Percentiles rank a stretch among this genome's conserved stretches.
Conservation (phyloP, 2,888 invertebrate genomes). For the Apamea sordens region DNA sequence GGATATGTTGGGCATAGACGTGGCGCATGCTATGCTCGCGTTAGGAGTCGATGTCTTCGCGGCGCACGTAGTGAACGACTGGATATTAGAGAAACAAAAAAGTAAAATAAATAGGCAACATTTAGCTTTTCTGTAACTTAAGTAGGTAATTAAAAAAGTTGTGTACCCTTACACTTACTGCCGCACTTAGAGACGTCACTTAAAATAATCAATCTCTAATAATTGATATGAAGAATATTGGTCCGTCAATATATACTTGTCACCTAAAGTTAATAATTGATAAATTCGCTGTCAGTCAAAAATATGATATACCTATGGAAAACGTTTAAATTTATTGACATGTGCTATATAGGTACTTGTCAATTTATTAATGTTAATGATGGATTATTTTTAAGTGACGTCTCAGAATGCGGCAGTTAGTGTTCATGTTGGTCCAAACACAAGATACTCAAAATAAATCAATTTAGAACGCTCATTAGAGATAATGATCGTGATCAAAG, state of each 20-base stretch:
- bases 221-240: background rate
- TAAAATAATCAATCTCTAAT: background rate
- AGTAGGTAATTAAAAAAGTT: background rate
- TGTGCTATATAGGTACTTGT: background rate
- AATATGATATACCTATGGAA: background rate
- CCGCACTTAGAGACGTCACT: background rate
- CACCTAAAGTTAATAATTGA: background rate
- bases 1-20: slow-evolving; percentile 67
- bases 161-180: no score
- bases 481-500: slow-evolving; percentile 26
- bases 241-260: background rate
- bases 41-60: slow-evolving; percentile 71
- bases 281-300: background rate
- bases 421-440: slow-evolving; percentile 76
- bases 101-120: slow-evolving; percentile 5
- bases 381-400: background rate
- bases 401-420: background rate
- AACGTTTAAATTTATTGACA: background rate
- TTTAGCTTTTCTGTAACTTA: background rate
- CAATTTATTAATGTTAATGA: background rate
- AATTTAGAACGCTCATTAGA: slow-evolving; percentile 19
- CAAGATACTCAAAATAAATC: slow-evolving; percentile 53
- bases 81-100: slow-evolving; percentile 12
- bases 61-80: slow-evolving; percentile 23
- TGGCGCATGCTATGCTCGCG: slow-evolving; percentile 39